A percentile compares a stretch with the other conserved stretches of the same genome.
Conservation (phyloP, 2,888 invertebrate genomes). For the Syrphus vitripennis region DNA sequence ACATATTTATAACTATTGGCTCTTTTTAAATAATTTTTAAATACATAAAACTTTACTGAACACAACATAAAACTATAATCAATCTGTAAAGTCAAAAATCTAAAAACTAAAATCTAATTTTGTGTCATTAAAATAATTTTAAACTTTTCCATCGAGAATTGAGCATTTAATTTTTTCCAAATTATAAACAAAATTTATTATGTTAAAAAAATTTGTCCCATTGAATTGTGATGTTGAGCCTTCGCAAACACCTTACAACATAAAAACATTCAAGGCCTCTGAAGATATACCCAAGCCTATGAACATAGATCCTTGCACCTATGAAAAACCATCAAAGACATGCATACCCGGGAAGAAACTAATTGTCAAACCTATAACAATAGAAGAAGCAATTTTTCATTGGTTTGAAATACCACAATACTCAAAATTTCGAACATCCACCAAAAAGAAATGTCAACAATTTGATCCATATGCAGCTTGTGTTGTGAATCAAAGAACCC, state of each 20-base stretch:
- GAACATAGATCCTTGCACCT: slow-evolving; percentile 25
- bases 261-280: slow-evolving; percentile 25
- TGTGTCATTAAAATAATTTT: background rate
- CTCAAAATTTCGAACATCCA: background rate
- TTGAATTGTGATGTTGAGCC: slow-evolving; percentile 19
- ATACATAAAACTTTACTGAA: background rate
- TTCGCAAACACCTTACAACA: slow-evolving; percentile 22
- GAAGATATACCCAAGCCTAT: background rate
- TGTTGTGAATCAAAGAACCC: slow-evolving; percentile 13
- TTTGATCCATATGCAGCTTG: slow-evolving; percentile 8
- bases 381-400: slow-evolving; percentile 35
- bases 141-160: background rate
- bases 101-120: background rate
- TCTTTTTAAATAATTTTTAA: too few relatives aligned
- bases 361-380: background rate
- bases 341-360: background rate
- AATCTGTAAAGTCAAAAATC: background rate
- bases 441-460: slow-evolving; percentile 25
- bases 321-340: background rate
- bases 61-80: background rate
- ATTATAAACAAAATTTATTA: background rate
- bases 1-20: too few relatives aligned
- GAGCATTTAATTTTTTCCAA: background rate
- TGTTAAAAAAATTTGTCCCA: slow-evolving; percentile 59
- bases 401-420: slow-evolving; percentile 34